Base-by-base conservation (phyloP, 2,113 vertebrate genomes). In the Amphiprion percula region DNA sequence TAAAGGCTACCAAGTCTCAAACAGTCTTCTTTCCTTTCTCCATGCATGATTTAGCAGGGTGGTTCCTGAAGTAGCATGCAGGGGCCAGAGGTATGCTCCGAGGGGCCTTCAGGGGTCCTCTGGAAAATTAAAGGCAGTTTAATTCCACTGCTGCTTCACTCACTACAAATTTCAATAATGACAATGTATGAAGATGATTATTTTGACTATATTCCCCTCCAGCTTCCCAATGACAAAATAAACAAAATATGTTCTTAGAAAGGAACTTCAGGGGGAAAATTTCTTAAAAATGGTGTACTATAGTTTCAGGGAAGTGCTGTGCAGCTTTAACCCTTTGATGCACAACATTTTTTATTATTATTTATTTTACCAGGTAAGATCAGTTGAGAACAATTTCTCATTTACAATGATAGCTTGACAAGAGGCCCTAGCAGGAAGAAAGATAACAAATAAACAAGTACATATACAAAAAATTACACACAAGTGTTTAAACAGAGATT, bases 41-140 rank as follows among this genome's bases (percentile, higher is more conserved):
- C 61, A 68, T 79, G 85, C 72, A 86, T 84, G 62, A 84, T 80
- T 84, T 55, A 90, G 33, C 71, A 67, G 58, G 46, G 56, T 60
- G 65, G 56, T 11, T 85, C 77, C 49, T 73, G 56, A 69, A 44
- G 67, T 65, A 77, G 60, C 62, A 39, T 44, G 61, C 44, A 12
- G 30, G 69, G 62, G 23, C 77, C 56, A 23, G 21, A 55, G 80
- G 71, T 61, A 24, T n/a, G 24, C 77, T 82, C 56, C 17, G 28
- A 79, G 55, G 53, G 3, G 50, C 46, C 65, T 72, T 60, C 47
- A 37, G 80, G 60, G 80, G 30, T 69, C 62, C 39, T 64, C 52
- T 62, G 74, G 46, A 71, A 84, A 87, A 88, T 83, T 60, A 86
- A 88, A 81, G 52, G 49, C 77, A 58, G 58, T 78, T 86, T 83